Percentiles rank a stretch among this genome's conserved stretches.
Conservation (phyloP, 2,888 invertebrate species). For the Anthophora plumipes region DNA sequence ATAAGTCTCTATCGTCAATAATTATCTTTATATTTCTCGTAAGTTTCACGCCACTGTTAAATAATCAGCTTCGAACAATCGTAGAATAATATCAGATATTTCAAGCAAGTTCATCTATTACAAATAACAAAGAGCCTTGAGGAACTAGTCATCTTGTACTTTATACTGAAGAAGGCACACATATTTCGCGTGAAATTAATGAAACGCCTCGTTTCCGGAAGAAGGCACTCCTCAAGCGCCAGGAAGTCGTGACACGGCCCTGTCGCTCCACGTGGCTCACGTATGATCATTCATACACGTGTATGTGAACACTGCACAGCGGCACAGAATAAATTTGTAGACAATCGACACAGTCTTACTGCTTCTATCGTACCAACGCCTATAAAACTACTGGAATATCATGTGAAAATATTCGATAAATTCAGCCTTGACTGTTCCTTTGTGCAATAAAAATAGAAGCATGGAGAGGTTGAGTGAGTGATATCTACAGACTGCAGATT, state of each 20-base stretch:
- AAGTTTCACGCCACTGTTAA: background rate
- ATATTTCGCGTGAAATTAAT: conserved; percentile 34
- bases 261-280: conserved; percentile 71
- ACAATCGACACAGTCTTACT: conserved; percentile 8
- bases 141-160: background rate
- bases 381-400: no score
- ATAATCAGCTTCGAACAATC: conserved; percentile 15
- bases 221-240: conserved; percentile 54
- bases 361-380: background rate
- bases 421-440: no score
- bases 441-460: background rate
- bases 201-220: conserved; percentile 58
- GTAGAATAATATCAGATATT: conserved; percentile 1
- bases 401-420: no score
- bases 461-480: no score
- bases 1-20: background rate
- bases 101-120: conserved; percentile 30
- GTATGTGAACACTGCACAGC: conserved; percentile 3
- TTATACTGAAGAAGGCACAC: conserved; percentile 5
- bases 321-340: conserved; percentile 19
- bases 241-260: conserved; percentile 65
- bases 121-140: conserved; percentile 32
- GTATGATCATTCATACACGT: conserved; percentile 57
- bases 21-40: background rate
- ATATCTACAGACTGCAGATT: no score